phyloP scores from a whole-genome alignment of 1,140 invertebrate genomes.

The Drosophila subpulchrella region DNA sequence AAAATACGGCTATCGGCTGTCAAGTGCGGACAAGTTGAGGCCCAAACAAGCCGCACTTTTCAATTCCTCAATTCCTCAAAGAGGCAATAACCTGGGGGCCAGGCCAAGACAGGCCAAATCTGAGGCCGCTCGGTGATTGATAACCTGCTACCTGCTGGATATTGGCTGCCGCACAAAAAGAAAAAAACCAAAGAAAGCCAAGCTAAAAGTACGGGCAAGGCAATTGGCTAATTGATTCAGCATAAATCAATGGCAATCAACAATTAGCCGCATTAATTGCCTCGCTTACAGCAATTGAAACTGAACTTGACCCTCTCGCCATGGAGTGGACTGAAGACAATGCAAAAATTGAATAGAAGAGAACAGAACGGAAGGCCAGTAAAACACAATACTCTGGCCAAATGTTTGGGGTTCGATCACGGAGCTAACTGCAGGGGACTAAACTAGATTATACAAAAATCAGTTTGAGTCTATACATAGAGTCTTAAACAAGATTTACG shows the following conservation, averaged over 20 bases:
- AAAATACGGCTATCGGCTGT: slow-evolving; percentile 40
- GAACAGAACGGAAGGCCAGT: slow-evolving; percentile 46
- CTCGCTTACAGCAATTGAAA: slow-evolving; percentile 71
- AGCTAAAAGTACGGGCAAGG: slow-evolving; percentile 65
- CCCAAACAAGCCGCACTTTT: slow-evolving; percentile 52
- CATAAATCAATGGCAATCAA: slow-evolving; percentile 77
- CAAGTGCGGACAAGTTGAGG: slow-evolving; percentile 66
- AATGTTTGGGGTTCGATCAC: slow-evolving; percentile 4
- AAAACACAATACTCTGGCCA: slow-evolving; percentile 30
- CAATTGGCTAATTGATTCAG: slow-evolving; percentile 72
- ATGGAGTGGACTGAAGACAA: slow-evolving; percentile 60
- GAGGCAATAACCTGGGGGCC: slow-evolving; percentile 70
- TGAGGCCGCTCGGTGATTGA: slow-evolving; percentile 66
- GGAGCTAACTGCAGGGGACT: background rate
- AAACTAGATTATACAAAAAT: background rate
- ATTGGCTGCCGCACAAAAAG: slow-evolving; percentile 1
- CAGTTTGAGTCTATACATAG: background rate
- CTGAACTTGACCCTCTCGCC: slow-evolving; percentile 72
- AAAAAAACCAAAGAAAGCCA: slow-evolving; percentile 50
- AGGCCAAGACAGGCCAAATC: slow-evolving; percentile 60
- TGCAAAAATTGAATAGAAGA: slow-evolving; percentile 43
- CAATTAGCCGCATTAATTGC: slow-evolving; percentile 72
- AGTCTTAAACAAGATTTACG: background rate
- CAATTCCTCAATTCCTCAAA: slow-evolving; percentile 66
- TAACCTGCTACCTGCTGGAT: slow-evolving; percentile 37